These are phyloP conservation scores for Hydropsyche tenuis DNA, from an alignment of 1,140 invertebrate species.

Conservation along the genomic window DNA sequence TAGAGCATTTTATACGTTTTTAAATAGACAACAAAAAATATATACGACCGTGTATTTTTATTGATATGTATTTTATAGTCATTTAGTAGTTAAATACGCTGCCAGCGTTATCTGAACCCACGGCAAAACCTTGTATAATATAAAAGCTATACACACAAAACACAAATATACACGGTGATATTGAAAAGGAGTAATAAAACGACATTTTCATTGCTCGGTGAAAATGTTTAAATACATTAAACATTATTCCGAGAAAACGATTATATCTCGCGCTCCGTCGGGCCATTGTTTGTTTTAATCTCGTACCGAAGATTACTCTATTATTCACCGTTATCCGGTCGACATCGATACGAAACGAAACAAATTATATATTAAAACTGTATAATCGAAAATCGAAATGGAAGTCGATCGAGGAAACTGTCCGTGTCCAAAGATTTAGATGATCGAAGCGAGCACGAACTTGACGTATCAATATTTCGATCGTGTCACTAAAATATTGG, in stretches of 20 bases:
- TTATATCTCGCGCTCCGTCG: slow-evolving; percentile 1
- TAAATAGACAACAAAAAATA: too few relatives aligned
- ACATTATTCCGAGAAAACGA: slow-evolving; percentile 14
- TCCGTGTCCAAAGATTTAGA: too few relatives aligned
- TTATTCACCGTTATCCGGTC: slow-evolving; percentile 10
- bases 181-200: slow-evolving; percentile 5
- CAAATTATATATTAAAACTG: too few relatives aligned
- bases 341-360: too few relatives aligned
- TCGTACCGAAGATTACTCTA: slow-evolving; percentile 6
- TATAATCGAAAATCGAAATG: too few relatives aligned
- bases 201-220: slow-evolving; percentile 19
- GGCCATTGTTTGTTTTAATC: slow-evolving; percentile 16
- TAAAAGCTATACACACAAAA: not conserved
- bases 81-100: slow-evolving; percentile 9
- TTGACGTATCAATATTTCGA: too few relatives aligned
- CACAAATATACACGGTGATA: not conserved
- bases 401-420: too few relatives aligned
- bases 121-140: not conserved
- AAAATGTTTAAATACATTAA: slow-evolving; percentile 19
- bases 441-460: too few relatives aligned
- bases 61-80: slow-evolving; percentile 10
- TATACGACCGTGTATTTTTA: too few relatives aligned
- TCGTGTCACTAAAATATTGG: too few relatives aligned
- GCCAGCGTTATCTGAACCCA: slow-evolving; percentile 17
- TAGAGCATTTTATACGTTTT: too few relatives aligned